phyloP scores from a whole-genome alignment of 2,888 invertebrate species.

The Cepaea hortensis region DNA sequence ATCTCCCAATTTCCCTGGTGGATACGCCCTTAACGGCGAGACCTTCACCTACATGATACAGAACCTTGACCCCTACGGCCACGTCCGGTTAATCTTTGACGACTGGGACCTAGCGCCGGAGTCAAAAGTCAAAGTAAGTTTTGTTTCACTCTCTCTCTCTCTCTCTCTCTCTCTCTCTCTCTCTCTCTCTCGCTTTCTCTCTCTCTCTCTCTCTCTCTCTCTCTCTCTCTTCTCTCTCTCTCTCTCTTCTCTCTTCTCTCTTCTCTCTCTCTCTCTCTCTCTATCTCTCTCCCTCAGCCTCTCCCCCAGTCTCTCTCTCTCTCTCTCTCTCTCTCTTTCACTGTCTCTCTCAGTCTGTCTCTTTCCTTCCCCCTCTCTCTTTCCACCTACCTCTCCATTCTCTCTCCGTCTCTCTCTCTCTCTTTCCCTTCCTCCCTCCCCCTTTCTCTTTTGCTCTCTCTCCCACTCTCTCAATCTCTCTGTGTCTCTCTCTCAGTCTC shows the following conservation, averaged over 20 bases:
- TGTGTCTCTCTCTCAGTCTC: too few relatives aligned
- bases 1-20: conserved; percentile 71
- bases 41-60: conserved; percentile 69
- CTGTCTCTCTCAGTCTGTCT: neutral
- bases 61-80: conserved; percentile 69
- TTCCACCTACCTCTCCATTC: neutral
- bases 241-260: too few relatives aligned
- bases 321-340: neutral
- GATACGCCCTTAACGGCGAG: conserved; percentile 70
- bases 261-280: too few relatives aligned
- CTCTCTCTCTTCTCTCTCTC: too few relatives aligned
- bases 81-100: conserved; percentile 66
- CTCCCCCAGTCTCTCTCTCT: neutral
- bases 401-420: too few relatives aligned
- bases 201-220: too few relatives aligned
- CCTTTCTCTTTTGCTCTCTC: too few relatives aligned
- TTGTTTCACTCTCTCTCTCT: neutral
- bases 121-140: conserved; percentile 65
- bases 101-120: conserved; percentile 71
- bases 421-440: too few relatives aligned
- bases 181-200: too few relatives aligned
- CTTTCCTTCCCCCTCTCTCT: neutral
- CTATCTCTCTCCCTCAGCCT: too few relatives aligned
- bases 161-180: too few relatives aligned
- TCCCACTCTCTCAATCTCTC: too few relatives aligned